Evolutionary conservation across 2,113 vertebrate genomes (phyloP), one percentile per base, ranked within the genome.

Genomic region (Hyaena hyaena): DNA sequence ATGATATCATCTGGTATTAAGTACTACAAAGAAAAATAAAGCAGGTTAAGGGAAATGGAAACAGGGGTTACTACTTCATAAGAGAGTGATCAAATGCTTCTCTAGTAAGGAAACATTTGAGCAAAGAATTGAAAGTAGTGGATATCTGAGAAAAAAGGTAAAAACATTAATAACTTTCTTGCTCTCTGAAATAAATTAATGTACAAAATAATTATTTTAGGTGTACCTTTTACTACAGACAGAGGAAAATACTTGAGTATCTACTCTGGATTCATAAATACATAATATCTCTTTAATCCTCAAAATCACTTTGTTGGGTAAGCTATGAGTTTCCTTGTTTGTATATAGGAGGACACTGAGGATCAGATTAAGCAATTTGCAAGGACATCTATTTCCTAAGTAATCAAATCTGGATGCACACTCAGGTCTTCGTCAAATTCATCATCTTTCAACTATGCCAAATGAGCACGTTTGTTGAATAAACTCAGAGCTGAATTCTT

Each of bases 401-500:
- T 66, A 61, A 61, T 53, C 79, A 68, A 89, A 28, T 45, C 33
- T 69, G 10, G 26, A 82, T 63, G 63, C 76, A 90, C 16, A 92
- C 19, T 21, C 35, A 87, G 43, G 26, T 61, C 31, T 63, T 63
- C 43, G 21, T 39, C 66, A 89, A 93, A 76, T 58, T 11, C 17
- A 61, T 90, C 58, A 85, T 50, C 74, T 89, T 90, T 61, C 79
- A 89, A 61, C 35, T 89, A 68, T 55, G 66, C 17, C 77, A 94
- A 97, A 88, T 53, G 6, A 84, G 5, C 39, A 90, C 19, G 26
- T 50, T 15, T 68, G n/a, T 28, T 93, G 28, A 96, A 94, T 66
- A 89, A 92, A 96, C 48, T 76, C 55, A 93, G 61, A 68, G 76
- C 45, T 93, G 17, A 95, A 93, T 88, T 83, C 10, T 58, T 84